Percentiles rank a stretch among this genome's conserved stretches.
Conservation (phyloP, 1,140 invertebrate genomes). For the Rhagoletis pomonella region DNA sequence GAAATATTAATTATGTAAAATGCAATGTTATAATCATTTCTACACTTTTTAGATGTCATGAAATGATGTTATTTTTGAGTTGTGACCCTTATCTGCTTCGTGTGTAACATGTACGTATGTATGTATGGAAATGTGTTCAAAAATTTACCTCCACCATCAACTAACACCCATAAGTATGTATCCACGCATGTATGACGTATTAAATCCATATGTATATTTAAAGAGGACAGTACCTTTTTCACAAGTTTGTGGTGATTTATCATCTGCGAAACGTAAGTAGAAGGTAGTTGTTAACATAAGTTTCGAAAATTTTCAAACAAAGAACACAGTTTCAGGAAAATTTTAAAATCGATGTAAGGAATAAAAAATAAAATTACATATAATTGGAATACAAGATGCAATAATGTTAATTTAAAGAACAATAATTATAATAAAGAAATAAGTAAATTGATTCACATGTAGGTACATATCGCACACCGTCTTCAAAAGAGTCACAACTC, state of each 20-base stretch:
- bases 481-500: too few species aligned
- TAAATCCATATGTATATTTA: background rate
- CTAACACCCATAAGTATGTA: background rate
- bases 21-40: too few species aligned
- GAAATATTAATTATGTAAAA: too few species aligned
- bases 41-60: too few species aligned
- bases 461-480: too few species aligned
- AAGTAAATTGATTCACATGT: too few species aligned
- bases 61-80: too few species aligned
- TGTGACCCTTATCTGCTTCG: too few species aligned
- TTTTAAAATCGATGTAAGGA: conserved; percentile 4
- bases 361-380: background rate
- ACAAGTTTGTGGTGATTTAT: conserved; percentile 24
- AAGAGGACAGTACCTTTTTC: background rate
- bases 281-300: conserved; percentile 3
- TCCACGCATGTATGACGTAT: background rate
- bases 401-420: background rate
- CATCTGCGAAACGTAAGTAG: background rate
- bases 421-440: too few species aligned
- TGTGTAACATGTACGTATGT: too few species aligned
- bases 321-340: background rate
- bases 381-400: background rate
- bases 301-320: conserved; percentile 26
- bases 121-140: too few species aligned
- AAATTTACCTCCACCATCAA: background rate